Conservation (phyloP, 2,113 vertebrate species). For the Protobothrops mucrosquamatus region DNA sequence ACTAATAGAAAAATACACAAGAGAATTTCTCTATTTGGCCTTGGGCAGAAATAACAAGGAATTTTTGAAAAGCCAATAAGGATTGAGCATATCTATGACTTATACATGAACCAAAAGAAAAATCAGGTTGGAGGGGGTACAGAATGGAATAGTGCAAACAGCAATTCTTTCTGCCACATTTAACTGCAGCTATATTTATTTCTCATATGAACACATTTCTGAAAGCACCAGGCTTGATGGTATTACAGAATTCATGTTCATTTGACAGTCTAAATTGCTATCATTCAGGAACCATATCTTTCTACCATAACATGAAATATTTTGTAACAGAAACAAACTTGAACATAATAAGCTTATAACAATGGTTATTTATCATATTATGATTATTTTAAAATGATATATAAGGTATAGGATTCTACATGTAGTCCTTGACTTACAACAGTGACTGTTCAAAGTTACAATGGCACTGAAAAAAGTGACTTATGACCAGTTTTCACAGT, state of each 20-base stretch:
- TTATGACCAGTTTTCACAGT: not conserved
- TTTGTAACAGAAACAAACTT: not conserved
- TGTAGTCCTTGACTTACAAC: not conserved
- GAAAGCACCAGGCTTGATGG: not conserved
- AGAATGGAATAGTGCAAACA: not conserved
- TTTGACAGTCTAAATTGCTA: not conserved
- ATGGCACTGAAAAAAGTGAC: not conserved
- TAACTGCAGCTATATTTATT: not conserved
- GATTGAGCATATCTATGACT: not conserved
- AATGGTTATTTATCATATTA: not conserved
- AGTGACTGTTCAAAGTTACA: not conserved
- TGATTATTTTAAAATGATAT: not conserved
- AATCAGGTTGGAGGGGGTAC: not conserved
- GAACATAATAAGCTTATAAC: not conserved
- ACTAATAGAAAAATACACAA: not conserved
- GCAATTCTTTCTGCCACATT: not conserved
- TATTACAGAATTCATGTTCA: not conserved
- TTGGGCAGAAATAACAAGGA: not conserved
- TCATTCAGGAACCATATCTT: not conserved
- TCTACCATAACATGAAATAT: not conserved
- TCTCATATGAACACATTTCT: not conserved
- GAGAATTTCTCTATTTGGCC: not conserved
- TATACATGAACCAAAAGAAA: not conserved
- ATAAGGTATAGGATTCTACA: not conserved
- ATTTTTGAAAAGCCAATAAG: not conserved